Evolutionary conservation across 2,888 invertebrate genomes (phyloP), one percentile per base, ranked within the genome.

Genomic region (Pteria penguin): DNA sequence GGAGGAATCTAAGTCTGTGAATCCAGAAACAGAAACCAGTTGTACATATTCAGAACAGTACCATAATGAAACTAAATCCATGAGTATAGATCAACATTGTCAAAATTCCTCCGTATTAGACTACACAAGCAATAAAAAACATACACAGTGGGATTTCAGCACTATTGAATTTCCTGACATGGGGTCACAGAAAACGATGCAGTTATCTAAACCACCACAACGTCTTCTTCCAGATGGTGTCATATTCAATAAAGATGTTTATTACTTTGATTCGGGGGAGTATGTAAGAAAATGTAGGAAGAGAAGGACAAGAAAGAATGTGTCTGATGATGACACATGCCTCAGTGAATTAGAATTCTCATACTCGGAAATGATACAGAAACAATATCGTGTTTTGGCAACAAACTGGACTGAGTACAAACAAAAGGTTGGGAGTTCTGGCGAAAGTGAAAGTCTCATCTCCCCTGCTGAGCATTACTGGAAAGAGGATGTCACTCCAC

Each of bases 331-430:
- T 1, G 32, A 68, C 31, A 70, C 68, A 22, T 72, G 70, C 26
- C 68, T 75, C 2, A 72, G 75, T 24, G 66, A 78, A 2, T 66
- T 87, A 45, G 75, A 86, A 24, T 89, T 86, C 81, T 89, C 88
- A 2, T 85, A 83, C 57, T 63, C 80, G 26, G 79, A 82, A 18
- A 79, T 80, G 61, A 76, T 79, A 63, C 67, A 57, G 1, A 68
- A 58, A 2, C 61, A 74, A 33, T 45, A 54, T 14, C 72, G 68
- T 45, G 70, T 55, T 31, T 80, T 27, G 52, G 86, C 85, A 54
- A 67, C 66, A 31, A 90, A 86, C 77, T 90, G 90, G 90, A 72
- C 68, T 22, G 88, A 89, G 36, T 89, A 87, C 71, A 89, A 89
- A 72, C 31, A 65, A 22, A 82, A 80, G 27, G 26, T 82, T 33